These are phyloP conservation scores for Burhinus bistriatus DNA, from an alignment of 2,113 vertebrate genomes.

Conservation along the genomic window DNA sequence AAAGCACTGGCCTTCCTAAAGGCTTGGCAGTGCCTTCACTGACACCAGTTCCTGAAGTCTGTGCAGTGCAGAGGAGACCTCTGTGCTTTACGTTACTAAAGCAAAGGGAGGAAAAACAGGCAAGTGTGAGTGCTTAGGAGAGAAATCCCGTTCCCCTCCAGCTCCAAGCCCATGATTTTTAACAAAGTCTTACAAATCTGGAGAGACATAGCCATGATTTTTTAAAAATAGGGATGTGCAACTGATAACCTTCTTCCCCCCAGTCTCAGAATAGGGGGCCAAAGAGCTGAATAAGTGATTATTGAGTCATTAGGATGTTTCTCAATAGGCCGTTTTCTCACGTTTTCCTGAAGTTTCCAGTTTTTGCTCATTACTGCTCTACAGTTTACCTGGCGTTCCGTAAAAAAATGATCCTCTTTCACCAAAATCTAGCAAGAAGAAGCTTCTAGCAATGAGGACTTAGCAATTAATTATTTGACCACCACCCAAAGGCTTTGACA, in stretches of 20 bases:
- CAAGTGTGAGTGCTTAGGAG: neutral
- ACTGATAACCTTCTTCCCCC: neutral
- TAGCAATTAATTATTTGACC: neutral
- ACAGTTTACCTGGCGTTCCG: neutral
- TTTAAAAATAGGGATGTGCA: neutral
- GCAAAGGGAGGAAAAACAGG: neutral
- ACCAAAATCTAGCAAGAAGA: neutral
- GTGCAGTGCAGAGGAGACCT: neutral
- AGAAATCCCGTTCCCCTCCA: neutral
- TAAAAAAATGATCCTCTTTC: neutral
- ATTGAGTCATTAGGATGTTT: neutral
- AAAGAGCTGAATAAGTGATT: neutral
- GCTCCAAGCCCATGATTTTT: neutral
- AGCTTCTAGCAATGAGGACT: neutral
- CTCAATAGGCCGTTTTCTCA: neutral
- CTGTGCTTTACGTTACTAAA: neutral
- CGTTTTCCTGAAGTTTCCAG: neutral
- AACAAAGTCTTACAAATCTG: neutral
- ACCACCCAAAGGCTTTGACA: neutral
- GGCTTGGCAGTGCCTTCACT: neutral
- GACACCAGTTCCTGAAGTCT: neutral
- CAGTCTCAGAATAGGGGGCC: neutral
- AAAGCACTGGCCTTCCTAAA: neutral
- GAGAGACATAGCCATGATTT: neutral
- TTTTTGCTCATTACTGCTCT: neutral